Conservation (phyloP, 2,888 invertebrate genomes). For the Euclidia mi region DNA sequence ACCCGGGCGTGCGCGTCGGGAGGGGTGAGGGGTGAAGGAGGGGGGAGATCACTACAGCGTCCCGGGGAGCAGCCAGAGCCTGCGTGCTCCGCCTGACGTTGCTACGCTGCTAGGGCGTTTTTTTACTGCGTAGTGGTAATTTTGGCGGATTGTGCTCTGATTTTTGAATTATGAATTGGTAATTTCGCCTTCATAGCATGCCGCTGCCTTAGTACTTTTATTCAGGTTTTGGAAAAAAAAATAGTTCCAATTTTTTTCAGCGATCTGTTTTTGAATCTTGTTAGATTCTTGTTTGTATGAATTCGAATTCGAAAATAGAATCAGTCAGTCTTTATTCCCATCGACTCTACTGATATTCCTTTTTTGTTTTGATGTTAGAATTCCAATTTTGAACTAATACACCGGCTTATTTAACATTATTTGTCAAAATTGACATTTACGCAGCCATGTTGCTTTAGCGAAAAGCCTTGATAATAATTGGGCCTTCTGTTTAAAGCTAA, state of each 20-base stretch:
- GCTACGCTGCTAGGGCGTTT: conserved; percentile 48
- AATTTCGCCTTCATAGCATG: not conserved
- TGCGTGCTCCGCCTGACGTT: conserved; percentile 67
- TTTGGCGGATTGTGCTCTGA: conserved; percentile 44
- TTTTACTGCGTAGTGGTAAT: conserved; percentile 43
- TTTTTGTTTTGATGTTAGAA: not conserved
- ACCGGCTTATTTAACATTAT: not conserved
- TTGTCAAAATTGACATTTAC: conserved; percentile 6
- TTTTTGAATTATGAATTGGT: conserved; percentile 29
- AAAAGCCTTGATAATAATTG: conserved; percentile 4
- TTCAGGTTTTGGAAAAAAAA: not conserved
- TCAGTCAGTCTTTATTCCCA: too few relatives aligned
- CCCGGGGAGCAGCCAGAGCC: conserved; percentile 76
- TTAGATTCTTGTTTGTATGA: too few relatives aligned
- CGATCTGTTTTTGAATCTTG: conserved; percentile 6
- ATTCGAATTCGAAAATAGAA: too few relatives aligned
- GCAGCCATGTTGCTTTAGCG: conserved; percentile 2
- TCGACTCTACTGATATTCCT: too few relatives aligned
- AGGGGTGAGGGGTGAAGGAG: conserved; percentile 60
- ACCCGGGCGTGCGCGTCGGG: conserved; percentile 58
- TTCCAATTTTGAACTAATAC: not conserved
- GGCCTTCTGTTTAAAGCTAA: conserved; percentile 5
- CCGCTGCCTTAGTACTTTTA: not conserved
- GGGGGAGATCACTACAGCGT: conserved; percentile 77
- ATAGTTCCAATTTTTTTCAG: not conserved